These are phyloP conservation scores for Myathropa florea DNA, from an alignment of 2,888 invertebrate species.

Conservation along the genomic window DNA sequence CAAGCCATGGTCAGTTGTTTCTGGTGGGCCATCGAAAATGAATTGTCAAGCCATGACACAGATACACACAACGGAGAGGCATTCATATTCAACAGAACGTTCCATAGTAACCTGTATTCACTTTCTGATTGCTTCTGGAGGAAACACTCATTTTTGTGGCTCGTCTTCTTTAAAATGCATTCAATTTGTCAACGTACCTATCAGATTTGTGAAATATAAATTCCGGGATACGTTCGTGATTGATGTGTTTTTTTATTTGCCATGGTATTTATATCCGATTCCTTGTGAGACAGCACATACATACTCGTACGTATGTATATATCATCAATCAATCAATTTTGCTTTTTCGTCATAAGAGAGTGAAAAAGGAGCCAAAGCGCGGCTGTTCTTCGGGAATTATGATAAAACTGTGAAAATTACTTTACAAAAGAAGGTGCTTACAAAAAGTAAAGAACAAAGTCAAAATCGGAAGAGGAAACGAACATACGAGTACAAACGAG, in stretches of 20 bases:
- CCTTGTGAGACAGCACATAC: constrained; percentile 5
- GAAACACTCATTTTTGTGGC: background rate
- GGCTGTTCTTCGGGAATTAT: constrained; percentile 45
- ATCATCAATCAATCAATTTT: constrained; percentile 63
- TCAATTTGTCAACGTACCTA: constrained; percentile 64
- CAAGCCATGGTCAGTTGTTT: background rate
- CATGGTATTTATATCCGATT: constrained; percentile 28
- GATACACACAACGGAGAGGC: background rate
- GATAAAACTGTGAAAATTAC: constrained; percentile 43
- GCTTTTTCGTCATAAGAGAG: constrained; percentile 21
- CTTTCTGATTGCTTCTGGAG: constrained; percentile 29
- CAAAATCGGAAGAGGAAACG: constrained; percentile 54
- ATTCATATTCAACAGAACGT: background rate
- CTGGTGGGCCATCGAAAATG: constrained; percentile 1
- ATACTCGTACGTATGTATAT: background rate
- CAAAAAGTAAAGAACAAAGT: background rate
- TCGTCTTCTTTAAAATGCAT: constrained; percentile 47
- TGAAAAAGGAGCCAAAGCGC: constrained; percentile 8
- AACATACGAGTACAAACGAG: constrained; percentile 48
- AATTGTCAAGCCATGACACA: background rate
- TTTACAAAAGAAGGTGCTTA: background rate
- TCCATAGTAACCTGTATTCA: background rate
- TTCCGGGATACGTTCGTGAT: constrained; percentile 54
- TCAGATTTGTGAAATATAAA: constrained; percentile 54
- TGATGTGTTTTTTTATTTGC: constrained; percentile 44